Percentiles rank a stretch among this genome's conserved stretches.
These are phyloP conservation scores for Prionailurus viverrinus DNA, from an alignment of 2,113 vertebrate species.

Conservation along the genomic window DNA sequence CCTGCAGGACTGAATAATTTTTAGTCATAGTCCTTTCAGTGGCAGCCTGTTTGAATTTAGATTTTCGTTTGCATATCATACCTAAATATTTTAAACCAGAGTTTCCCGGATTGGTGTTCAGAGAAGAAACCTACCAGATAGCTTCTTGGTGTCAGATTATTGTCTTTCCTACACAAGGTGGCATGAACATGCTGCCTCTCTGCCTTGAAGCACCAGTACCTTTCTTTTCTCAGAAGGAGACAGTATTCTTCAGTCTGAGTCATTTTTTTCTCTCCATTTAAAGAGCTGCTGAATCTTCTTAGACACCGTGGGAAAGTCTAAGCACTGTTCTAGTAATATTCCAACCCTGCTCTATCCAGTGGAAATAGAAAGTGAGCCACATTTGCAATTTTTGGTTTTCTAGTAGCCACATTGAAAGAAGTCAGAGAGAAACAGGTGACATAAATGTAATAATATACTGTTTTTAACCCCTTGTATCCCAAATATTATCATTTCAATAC, in stretches of 20 bases:
- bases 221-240: neutral
- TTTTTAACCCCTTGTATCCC: neutral
- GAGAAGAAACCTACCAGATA: neutral
- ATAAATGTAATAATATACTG: neutral
- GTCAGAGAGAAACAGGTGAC: neutral
- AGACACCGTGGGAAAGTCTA: neutral
- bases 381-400: neutral
- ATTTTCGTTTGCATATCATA: neutral
- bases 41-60: neutral
- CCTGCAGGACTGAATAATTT: neutral
- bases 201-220: neutral
- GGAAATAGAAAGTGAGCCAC: neutral
- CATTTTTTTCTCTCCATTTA: neutral
- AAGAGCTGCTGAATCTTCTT: neutral
- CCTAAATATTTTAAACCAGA: neutral
- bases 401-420: conserved; percentile 4
- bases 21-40: neutral
- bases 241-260: neutral
- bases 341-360: neutral
- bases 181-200: neutral
- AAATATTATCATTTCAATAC: neutral
- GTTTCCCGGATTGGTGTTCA: neutral
- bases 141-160: neutral
- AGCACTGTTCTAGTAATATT: neutral
- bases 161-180: neutral